Evolutionary conservation across 2,113 vertebrate genomes (phyloP), one percentile per base, ranked within the genome.

Genomic region (Toxotes jaculatrix): DNA sequence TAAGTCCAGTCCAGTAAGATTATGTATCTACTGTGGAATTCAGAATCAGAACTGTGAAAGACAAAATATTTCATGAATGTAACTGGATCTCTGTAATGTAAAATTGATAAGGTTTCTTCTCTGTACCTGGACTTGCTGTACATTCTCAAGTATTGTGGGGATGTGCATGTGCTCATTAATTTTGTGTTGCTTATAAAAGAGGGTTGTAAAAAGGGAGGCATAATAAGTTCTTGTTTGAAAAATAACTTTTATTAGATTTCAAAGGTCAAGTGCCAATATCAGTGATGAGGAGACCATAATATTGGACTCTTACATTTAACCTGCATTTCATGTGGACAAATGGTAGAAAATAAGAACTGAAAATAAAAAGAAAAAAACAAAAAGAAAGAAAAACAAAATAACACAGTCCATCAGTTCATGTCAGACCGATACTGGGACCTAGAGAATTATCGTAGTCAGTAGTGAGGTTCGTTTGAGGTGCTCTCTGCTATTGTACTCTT

Each of bases 11-110:
- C 34, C 53, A 57, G 69, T 2, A 49, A 55, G 82, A 91, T 84
- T 65, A n/a, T 80, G 59, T 47, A 36, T 87, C 79, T 70, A 19
- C 45, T 32, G 55, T 70, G 57, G 70, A 78, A 85, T 85, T 83
- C 31, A 53, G 53, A 63, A 71, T 81, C 68, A 84, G 32, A 38
- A 63, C 73, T 82, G 84, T 82, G 83, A 80, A 88, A 89, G 74
- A 74, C 62, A 69, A 85, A 90, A 49, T 70, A 89, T 91, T 67
- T 49, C 31, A 49, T 10, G 82, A 88, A 84, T 89, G 84, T 74
- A 84, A 77, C 79, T 10, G 1, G 76, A 74, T 65, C 57, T 76
- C 59, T 80, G 47, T 32, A n/a, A 76, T 53, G 27, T 59, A 42
- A 56, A 79, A 83, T 66, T 62, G 67, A 82, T 87, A 85, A 73